Percentiles rank a stretch among this genome's conserved stretches.
These are phyloP conservation scores for Clinocottus analis DNA, from an alignment of 2,113 vertebrate species.

Conservation along the genomic window DNA sequence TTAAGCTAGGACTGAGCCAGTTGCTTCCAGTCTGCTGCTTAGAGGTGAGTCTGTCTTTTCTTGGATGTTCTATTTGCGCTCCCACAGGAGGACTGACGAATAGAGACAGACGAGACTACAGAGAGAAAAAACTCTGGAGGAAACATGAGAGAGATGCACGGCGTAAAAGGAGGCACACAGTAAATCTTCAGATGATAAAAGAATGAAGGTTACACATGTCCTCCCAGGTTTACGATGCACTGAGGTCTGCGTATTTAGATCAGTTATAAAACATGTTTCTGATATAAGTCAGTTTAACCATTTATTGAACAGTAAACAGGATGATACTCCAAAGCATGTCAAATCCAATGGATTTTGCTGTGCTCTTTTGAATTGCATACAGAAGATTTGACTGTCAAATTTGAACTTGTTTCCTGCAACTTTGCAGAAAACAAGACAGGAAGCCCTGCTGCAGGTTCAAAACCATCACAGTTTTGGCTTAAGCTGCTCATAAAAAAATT, in stretches of 20 bases:
- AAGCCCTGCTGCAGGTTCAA: slow-evolving; percentile 44
- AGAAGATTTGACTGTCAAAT: slow-evolving; percentile 47
- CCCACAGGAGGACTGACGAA: slow-evolving; percentile 29
- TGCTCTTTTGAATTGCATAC: slow-evolving; percentile 52
- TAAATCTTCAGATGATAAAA: background rate
- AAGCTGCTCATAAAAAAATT: slow-evolving; percentile 8
- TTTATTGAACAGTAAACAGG: slow-evolving; percentile 24
- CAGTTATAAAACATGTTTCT: background rate
- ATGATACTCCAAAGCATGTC: slow-evolving; percentile 49
- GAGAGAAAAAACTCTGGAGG: slow-evolving; percentile 2
- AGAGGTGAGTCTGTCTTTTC: slow-evolving; percentile 11
- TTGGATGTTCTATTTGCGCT: slow-evolving; percentile 12
- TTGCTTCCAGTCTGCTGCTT: slow-evolving; percentile 9
- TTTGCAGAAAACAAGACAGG: slow-evolving; percentile 29
- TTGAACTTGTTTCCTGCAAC: slow-evolving; percentile 41
- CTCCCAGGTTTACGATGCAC: background rate
- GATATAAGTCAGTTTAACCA: background rate
- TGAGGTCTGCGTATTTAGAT: slow-evolving; percentile 4
- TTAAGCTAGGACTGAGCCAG: background rate
- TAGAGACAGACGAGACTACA: slow-evolving; percentile 8
- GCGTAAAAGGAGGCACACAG: background rate
- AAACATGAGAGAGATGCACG: slow-evolving; percentile 9
- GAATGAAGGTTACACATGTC: background rate
- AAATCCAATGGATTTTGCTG: slow-evolving; percentile 45
- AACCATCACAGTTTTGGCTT: slow-evolving; percentile 22